These are phyloP conservation scores for Protodeltote pygarga DNA, from an alignment of 2,888 invertebrate genomes.

Conservation along the genomic window DNA sequence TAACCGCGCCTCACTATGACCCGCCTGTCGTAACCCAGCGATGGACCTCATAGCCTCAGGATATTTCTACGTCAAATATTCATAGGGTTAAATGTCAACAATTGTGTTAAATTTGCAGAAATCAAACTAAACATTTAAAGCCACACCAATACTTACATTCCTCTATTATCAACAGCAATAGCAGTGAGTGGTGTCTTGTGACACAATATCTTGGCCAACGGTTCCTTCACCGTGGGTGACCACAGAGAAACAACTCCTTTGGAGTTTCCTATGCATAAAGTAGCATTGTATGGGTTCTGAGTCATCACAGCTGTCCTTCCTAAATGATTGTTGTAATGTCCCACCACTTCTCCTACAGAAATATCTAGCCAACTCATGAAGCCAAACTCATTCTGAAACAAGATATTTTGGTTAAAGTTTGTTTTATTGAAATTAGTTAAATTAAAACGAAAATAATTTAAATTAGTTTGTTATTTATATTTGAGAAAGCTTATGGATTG, in stretches of 20 bases:
- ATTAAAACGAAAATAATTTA: no score
- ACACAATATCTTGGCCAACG: constrained; percentile 96
- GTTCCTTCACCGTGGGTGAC: constrained; percentile 95
- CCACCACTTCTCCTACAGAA: constrained; percentile 96
- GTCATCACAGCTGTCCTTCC: constrained; percentile 94
- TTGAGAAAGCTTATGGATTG: no score
- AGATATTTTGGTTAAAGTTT: no score
- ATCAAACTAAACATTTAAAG: neutral
- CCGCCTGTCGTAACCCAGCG: no score
- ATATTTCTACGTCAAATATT: no score
- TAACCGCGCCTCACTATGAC: no score
- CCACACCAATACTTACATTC: constrained; percentile 87
- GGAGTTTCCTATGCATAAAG: constrained; percentile 95
- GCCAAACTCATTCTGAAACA: constrained; percentile 89
- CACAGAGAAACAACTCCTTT: constrained; percentile 98
- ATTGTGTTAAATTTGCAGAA: neutral
- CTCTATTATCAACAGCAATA: constrained; percentile 94
- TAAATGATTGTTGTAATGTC: constrained; percentile 91
- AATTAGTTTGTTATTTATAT: no score
- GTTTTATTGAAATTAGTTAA: no score
- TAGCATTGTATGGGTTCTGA: constrained; percentile 98
- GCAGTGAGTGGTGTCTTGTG: constrained; percentile 94
- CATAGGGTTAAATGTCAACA: neutral
- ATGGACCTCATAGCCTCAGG: no score
- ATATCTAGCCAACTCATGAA: constrained; percentile 97